Evolutionary conservation across 2,797 vertebrate genomes (phyloP).

Genomic region (Pyrocephalus nanus): DNA sequence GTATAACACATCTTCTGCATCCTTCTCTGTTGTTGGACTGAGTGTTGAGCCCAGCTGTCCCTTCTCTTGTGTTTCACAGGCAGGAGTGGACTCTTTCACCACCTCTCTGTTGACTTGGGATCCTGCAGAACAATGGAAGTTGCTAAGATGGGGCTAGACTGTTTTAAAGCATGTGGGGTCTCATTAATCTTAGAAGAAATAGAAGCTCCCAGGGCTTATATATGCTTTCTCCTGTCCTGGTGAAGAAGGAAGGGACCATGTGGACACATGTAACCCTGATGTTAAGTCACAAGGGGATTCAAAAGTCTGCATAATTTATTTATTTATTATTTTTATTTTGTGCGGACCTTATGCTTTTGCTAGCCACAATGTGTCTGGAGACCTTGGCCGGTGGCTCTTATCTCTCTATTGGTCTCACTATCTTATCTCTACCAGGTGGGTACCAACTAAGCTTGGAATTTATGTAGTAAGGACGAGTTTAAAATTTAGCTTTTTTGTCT

Average conservation of each 20-base stretch:
- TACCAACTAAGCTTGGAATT: background rate
- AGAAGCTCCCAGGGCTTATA: background rate
- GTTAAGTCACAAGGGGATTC: background rate
- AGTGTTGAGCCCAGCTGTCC: background rate
- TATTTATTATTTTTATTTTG: background rate
- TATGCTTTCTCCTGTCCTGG: background rate
- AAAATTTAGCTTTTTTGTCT: background rate
- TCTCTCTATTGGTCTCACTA: background rate
- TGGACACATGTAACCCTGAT: background rate
- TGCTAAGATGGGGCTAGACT: background rate
- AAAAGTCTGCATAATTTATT: background rate
- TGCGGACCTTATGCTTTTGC: background rate
- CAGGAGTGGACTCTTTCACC: background rate
- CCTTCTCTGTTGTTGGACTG: background rate
- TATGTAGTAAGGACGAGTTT: background rate
- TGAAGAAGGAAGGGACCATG: background rate
- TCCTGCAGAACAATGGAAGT: background rate
- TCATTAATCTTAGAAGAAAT: background rate
- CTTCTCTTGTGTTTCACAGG: background rate
- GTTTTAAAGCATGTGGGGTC: background rate
- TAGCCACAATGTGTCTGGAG: background rate
- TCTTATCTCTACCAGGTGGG: background rate
- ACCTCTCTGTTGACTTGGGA: background rate
- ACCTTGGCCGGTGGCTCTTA: background rate
- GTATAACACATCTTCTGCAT: fast-evolving